Percentiles rank a stretch among this genome's conserved stretches.
Evolutionary conservation across 2,888 invertebrate species (phyloP).

Genomic region (Allygus modestus): DNA sequence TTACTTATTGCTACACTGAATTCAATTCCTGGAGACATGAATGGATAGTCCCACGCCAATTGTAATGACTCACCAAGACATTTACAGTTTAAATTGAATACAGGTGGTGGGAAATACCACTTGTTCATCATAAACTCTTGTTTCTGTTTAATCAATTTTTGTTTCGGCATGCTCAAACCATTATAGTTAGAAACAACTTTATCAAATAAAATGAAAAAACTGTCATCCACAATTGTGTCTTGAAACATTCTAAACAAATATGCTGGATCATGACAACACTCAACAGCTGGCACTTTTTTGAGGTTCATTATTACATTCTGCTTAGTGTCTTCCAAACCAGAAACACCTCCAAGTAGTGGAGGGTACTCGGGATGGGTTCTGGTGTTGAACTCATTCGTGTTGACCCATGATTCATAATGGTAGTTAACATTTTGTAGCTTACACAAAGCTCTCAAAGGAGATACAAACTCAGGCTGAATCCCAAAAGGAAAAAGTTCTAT

Average conservation of each 20-base stretch:
- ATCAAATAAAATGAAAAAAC: conserved; percentile 59
- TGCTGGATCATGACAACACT: conserved; percentile 75
- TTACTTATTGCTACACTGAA: conserved; percentile 35
- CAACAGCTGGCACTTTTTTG: conserved; percentile 73
- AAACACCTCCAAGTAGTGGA: conserved; percentile 73
- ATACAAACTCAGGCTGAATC: conserved; percentile 74
- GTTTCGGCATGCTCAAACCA: not conserved
- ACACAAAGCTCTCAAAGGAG: conserved; percentile 74
- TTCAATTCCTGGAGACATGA: not conserved
- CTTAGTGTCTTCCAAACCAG: conserved; percentile 72
- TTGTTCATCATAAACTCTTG: not conserved
- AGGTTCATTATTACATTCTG: conserved; percentile 72
- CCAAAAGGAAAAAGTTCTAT: conserved; percentile 77
- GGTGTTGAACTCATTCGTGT: conserved; percentile 71
- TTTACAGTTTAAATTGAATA: conserved; percentile 55
- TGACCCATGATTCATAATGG: conserved; percentile 74
- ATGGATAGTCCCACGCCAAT: not conserved
- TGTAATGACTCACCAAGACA: not conserved
- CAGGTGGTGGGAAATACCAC: conserved; percentile 56
- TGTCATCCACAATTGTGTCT: conserved; percentile 74
- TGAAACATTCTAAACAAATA: conserved; percentile 77
- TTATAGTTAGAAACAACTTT: not conserved
- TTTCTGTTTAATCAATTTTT: not conserved
- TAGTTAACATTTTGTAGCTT: conserved; percentile 72
- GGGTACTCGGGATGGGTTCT: conserved; percentile 73